Evolutionary conservation across 37 sponge, comb jelly and placozoan genomes (phyloP), one percentile per base, ranked within the genome.

Genomic region (Geodia barretti): DNA sequence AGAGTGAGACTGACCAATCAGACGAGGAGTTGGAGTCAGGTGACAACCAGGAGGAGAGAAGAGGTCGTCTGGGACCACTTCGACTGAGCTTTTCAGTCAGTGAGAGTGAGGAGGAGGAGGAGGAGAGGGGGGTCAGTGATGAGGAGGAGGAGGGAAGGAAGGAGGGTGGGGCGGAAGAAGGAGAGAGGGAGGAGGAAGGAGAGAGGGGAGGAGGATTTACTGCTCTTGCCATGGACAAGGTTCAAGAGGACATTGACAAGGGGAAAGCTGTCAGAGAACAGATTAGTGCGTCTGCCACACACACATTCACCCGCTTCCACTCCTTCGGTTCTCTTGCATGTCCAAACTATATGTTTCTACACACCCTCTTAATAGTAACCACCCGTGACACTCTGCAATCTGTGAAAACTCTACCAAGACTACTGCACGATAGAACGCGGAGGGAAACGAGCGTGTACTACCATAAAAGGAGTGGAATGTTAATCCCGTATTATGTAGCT

Each of bases 251-350:
- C 28, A 43, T 92, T 59, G 89, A 88, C 61, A 88, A 88, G 70
- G 93, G 93, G 66, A 66, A 88, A 63, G 93, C 93, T 9, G 88
- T 47, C 5, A 92, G 75, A 58, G 54, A 77, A 25, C 93, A 92
- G 37, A 59, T 88, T 0, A 32, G 93, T 90, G 59, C 66, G 76
- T 33, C 5, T n/a, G n/a, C n/a, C n/a, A n/a, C n/a, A n/a, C n/a
- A n/a, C n/a, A n/a, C n/a, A n/a, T n/a, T n/a, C n/a, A n/a, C n/a
- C n/a, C n/a, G n/a, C n/a, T n/a, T n/a, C n/a, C n/a, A n/a, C n/a
- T n/a, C n/a, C n/a, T n/a, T n/a, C n/a, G n/a, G n/a, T n/a, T n/a
- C n/a, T n/a, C n/a, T n/a, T n/a, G n/a, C n/a, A n/a, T n/a, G n/a
- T n/a, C n/a, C n/a, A n/a, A n/a, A n/a, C n/a, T n/a, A n/a, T n/a